Evolutionary conservation across 2,113 vertebrate genomes (phyloP), one percentile per base, ranked within the genome.

Genomic region (Protobothrops flavoviridis): DNA sequence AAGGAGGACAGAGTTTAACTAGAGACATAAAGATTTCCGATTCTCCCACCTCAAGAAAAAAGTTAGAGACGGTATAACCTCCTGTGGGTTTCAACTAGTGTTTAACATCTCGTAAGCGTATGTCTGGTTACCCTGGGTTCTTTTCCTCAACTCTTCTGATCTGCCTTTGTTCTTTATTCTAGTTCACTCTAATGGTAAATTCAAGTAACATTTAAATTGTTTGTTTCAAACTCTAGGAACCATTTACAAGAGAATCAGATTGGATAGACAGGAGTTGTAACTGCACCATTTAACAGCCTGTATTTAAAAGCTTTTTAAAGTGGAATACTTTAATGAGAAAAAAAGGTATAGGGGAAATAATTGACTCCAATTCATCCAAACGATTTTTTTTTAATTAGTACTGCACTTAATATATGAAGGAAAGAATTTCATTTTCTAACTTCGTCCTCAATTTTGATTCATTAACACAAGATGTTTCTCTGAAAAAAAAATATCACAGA

Each of bases 331-430:
- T 90, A 48, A 50, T 50, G 23, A 21, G 11, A 11, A n/a, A 59
- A 69, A 90, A 90, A 69, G 9, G 9, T 33, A 20, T 5, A 24
- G 6, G 45, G 1, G 64, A 90, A 8, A 48, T 23, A 26, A 90
- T 3, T 21, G 33, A 8, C 15, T 29, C 24, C 43, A 48, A 33
- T 85, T 87, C 74, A 86, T 48, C 50, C 15, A 55, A 39, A 26
- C 17, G 3, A 8, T 0, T 2, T 91, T 48, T 48, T 5, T 53
- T 87, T 20, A 11, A 24, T 91, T 57, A 5, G 24, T 52, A 56
- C 0, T 85, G 24, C 26, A 87, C 33, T 39, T 52, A 26, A 43
- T 50, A 43, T 94, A 0, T 0, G 33, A 3, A 0, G 53, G n/a
- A 57, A 91, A 53, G 53, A 85, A 89, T 88, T 93, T 24, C 6